Evolutionary conservation across 2,113 vertebrate species (phyloP).

Genomic region (Sardina pilchardus): DNA sequence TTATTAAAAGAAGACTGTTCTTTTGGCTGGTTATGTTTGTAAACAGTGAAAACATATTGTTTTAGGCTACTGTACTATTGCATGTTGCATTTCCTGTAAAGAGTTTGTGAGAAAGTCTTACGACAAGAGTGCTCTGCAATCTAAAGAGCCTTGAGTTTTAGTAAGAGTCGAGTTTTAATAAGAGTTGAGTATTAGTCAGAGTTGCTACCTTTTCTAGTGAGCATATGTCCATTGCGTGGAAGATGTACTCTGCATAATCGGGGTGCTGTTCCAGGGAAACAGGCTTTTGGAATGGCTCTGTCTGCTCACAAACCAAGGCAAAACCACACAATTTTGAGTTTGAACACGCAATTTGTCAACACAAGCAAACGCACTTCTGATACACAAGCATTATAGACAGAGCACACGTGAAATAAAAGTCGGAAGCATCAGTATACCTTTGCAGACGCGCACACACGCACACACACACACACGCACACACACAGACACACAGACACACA

Average conservation of each 20-base stretch:
- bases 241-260: conserved; percentile 98
- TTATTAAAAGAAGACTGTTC: not conserved
- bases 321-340: not conserved
- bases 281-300: conserved; percentile 96
- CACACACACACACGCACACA: not conserved
- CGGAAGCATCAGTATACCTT: not conserved
- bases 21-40: not conserved
- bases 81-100: too few species aligned
- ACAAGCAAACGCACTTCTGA: too few species aligned
- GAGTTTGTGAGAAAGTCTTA: too few species aligned
- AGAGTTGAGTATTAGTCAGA: not conserved
- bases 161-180: not conserved
- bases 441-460: not conserved
- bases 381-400: not conserved
- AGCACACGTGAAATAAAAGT: not conserved
- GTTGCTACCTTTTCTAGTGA: conserved; percentile 91
- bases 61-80: too few species aligned
- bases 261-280: conserved; percentile 96
- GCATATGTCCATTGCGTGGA: conserved; percentile 96
- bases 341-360: too few species aligned
- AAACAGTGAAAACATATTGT: not conserved
- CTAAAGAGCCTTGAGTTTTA: too few species aligned
- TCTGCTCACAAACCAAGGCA: conserved; percentile 70
- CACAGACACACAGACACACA: not conserved
- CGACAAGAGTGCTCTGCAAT: too few species aligned